These are phyloP conservation scores for Xenotilapia leptura DNA, from an alignment of 2,113 vertebrate species.

Conservation along the genomic window DNA sequence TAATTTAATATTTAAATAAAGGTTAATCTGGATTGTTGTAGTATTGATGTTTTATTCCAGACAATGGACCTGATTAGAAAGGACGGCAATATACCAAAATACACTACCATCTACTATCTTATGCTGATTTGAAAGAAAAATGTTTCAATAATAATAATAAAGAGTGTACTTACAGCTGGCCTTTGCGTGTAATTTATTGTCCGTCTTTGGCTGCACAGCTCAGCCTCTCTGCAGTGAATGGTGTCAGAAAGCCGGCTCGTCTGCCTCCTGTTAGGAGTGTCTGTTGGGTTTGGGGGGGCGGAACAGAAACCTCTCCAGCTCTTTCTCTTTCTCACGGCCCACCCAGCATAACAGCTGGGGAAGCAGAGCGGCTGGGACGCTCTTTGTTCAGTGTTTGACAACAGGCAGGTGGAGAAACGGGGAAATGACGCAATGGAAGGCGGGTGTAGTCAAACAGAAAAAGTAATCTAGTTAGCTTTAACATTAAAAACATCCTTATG, in stretches of 20 bases:
- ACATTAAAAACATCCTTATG: background rate
- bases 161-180: background rate
- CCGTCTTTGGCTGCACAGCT: background rate
- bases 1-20: background rate
- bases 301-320: background rate
- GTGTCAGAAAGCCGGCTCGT: slow-evolving; percentile 11
- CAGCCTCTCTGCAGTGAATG: background rate
- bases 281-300: slow-evolving; percentile 27
- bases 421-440: background rate
- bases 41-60: background rate
- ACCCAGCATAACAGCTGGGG: slow-evolving; percentile 46
- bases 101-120: background rate
- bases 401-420: slow-evolving; percentile 35
- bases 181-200: background rate
- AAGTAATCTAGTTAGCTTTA: background rate
- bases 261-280: slow-evolving; percentile 45
- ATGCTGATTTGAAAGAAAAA: background rate
- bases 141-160: background rate
- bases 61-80: background rate
- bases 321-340: background rate
- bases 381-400: slow-evolving; percentile 40
- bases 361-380: background rate
- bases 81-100: background rate
- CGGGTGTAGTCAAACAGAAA: background rate
- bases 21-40: background rate